Base-by-base conservation (phyloP, 2,113 vertebrate genomes). In the Hyperopisus bebe region DNA sequence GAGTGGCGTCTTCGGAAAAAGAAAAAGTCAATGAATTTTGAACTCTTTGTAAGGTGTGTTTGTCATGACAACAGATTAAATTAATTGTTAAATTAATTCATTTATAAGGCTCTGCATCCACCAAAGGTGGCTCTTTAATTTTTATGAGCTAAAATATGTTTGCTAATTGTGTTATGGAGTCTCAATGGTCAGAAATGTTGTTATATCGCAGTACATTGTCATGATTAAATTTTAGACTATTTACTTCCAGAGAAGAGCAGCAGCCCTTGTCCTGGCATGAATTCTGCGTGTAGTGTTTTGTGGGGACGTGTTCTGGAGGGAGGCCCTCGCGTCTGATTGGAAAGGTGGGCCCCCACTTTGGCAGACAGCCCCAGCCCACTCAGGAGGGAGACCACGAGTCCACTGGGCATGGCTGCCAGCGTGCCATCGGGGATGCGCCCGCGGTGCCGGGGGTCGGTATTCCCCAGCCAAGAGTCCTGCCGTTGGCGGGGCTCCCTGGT, bases 331-430 rank as follows among this genome's bases (percentile, higher is more conserved):
- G n/a, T 11, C n/a, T 70, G 62, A 70, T 70, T 84, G 46, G 42
- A 84, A 24, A 84, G 42, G 82, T 3, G 47, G 58, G 80, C 88
- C 89, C 74, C 44, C 47, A 44, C 86, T 62, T 90, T 92, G 91
- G 90, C 91, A 87, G 66, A 50, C 31, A 0, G 66, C 90, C 91
- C 55, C 7, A 66, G 27, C 55, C 10, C 1, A 9, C 85, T 90
- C 90, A 92, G 62, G 11, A 42, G 35, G 88, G 86, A 21, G 51
- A 44, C 55, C 47, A 44, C 42, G 92, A 88, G 90, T 42, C 92
- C 89, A 84, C 27, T 27, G 92, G 77, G 88, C 46, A 3, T 70
- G 90, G 51, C 74, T 90, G 92, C 92, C 91, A 91, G 92, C 91
- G 10, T 39, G 15, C 85, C 85, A 87, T 90, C 90, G 84, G 66